Conservation (phyloP, 2,797 vertebrate genomes). For the Myripristis jacobus region DNA sequence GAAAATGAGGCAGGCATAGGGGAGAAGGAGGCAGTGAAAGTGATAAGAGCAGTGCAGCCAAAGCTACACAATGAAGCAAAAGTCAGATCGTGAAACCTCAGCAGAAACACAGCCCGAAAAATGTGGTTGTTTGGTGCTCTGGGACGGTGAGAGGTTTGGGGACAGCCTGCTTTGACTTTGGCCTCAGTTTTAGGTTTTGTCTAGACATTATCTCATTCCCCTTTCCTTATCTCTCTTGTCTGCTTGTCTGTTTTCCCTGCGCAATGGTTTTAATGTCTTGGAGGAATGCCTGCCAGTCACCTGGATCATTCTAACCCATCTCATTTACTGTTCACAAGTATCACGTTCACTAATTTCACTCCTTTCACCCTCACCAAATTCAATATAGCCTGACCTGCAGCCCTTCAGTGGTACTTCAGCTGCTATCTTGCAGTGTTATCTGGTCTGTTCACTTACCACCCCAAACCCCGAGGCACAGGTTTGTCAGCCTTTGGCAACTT, state of each 20-base stretch:
- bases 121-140: slow-evolving; percentile 29
- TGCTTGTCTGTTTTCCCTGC: neutral
- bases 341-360: neutral
- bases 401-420: slow-evolving; percentile 2
- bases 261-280: neutral
- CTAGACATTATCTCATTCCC: slow-evolving; percentile 2
- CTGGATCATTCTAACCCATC: neutral
- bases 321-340: slow-evolving; percentile 8
- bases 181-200: slow-evolving; percentile 3
- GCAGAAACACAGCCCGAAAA: slow-evolving; percentile 38
- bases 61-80: slow-evolving; percentile 47
- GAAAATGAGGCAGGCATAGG: slow-evolving; percentile 44
- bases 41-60: slow-evolving; percentile 33
- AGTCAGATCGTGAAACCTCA: slow-evolving; percentile 49
- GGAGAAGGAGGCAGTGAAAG: slow-evolving; percentile 36
- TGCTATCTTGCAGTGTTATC: slow-evolving; percentile 17
- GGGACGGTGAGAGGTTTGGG: slow-evolving; percentile 3
- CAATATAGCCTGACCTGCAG: no score
- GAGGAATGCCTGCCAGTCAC: neutral
- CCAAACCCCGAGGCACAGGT: slow-evolving; percentile 10
- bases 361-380: slow-evolving; percentile 9
- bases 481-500: slow-evolving; percentile 21
- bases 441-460: slow-evolving; percentile 11
- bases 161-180: neutral
- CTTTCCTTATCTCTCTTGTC: slow-evolving; percentile 31